A percentile compares a stretch with the other conserved stretches of the same genome.
phyloP scores from a whole-genome alignment of 2,888 invertebrate species.

The Drosophila stalkeri region DNA sequence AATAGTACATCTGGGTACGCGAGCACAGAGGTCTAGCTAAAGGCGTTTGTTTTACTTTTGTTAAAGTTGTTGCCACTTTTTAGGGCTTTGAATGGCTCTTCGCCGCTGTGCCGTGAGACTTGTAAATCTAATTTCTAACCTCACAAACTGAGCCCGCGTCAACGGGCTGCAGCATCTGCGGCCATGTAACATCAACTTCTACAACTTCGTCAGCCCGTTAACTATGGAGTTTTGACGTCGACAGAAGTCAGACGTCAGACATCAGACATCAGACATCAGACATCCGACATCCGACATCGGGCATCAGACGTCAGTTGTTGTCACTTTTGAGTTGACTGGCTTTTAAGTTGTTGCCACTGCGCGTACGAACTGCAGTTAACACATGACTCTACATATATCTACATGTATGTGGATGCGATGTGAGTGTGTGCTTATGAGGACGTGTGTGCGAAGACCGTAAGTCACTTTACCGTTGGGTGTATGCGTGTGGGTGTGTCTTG shows the following conservation, averaged over 20 bases:
- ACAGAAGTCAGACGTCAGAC: constrained; percentile 51
- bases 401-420: background rate
- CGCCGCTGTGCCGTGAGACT: constrained; percentile 49
- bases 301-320: constrained; percentile 60
- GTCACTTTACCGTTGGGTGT: constrained; percentile 29
- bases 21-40: constrained; percentile 31
- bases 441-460: constrained; percentile 30
- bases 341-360: constrained; percentile 67
- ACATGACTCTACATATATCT: constrained; percentile 18
- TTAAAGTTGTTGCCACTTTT: constrained; percentile 67
- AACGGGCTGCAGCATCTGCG: constrained; percentile 38
- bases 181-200: constrained; percentile 65
- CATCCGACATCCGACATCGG: constrained; percentile 29
- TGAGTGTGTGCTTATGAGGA: background rate
- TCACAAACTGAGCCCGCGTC: constrained; percentile 39
- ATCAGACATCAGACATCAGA: constrained; percentile 18
- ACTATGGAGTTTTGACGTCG: constrained; percentile 50
- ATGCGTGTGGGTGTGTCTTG: constrained; percentile 1
- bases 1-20: constrained; percentile 62
- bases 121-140: constrained; percentile 79
- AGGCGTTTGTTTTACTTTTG: constrained; percentile 70
- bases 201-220: constrained; percentile 70
- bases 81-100: constrained; percentile 48
- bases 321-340: constrained; percentile 70
- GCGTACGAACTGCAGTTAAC: constrained; percentile 40